Evolutionary conservation across 1,140 invertebrate genomes (phyloP).

Genomic region (Patella vulgata): DNA sequence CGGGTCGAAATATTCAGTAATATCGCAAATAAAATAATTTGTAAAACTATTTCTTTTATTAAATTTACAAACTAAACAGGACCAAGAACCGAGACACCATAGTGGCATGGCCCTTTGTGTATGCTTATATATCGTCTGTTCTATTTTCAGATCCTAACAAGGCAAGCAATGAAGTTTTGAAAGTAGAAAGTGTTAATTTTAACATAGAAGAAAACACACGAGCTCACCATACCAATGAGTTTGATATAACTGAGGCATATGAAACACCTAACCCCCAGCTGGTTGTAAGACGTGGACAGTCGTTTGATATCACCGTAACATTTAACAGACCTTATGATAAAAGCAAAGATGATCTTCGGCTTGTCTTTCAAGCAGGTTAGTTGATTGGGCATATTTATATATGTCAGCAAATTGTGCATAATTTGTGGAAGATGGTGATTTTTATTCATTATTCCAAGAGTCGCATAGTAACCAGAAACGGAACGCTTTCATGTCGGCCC

Average conservation of each 20-base stretch:
- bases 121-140: too few species aligned
- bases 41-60: too few species aligned
- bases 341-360: constrained; percentile 30
- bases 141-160: too few species aligned
- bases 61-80: too few species aligned
- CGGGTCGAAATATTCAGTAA: too few species aligned
- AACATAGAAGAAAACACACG: constrained; percentile 27
- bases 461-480: neutral
- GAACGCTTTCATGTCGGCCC: neutral
- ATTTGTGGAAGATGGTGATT: neutral
- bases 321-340: too few species aligned
- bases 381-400: neutral
- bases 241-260: constrained; percentile 25
- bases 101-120: too few species aligned
- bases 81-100: too few species aligned
- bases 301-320: constrained; percentile 29
- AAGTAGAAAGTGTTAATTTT: constrained; percentile 27
- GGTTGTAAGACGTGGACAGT: constrained; percentile 38
- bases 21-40: too few species aligned
- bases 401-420: neutral
- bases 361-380: constrained; percentile 40
- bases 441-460: neutral
- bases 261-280: constrained; percentile 17
- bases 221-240: constrained; percentile 34
- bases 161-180: constrained; percentile 19